Percentiles rank a stretch among this genome's conserved stretches.
Conservation (phyloP, 2,797 vertebrate species). For the Argya squamiceps region DNA sequence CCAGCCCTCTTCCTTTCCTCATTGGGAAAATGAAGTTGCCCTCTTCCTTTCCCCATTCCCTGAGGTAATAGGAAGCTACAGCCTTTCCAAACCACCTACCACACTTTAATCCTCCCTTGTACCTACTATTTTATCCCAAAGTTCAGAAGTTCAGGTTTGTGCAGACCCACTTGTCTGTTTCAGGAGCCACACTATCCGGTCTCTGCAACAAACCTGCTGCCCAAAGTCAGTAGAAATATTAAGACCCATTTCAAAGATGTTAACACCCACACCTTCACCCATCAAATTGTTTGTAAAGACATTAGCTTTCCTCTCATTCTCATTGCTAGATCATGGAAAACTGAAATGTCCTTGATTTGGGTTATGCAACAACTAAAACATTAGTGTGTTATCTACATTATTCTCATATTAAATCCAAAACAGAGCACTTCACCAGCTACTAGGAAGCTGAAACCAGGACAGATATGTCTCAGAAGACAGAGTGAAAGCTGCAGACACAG, state of each 20-base stretch:
- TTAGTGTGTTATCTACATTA: neutral
- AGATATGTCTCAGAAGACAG: neutral
- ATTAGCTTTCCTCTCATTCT: neutral
- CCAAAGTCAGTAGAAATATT: neutral
- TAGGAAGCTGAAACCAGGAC: neutral
- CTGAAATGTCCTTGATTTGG: neutral
- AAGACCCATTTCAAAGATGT: neutral
- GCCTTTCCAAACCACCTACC: neutral
- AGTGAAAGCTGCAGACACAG: neutral
- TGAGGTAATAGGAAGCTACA: neutral
- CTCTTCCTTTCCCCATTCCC: neutral
- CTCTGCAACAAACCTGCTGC: neutral
- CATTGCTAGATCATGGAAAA: neutral
- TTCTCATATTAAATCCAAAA: neutral
- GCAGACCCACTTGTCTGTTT: too few species aligned
- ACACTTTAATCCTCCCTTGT: neutral
- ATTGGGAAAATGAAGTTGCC: too few species aligned
- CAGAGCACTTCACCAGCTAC: neutral
- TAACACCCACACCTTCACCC: neutral
- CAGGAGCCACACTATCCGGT: neutral
- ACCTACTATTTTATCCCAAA: neutral
- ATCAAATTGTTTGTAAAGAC: neutral
- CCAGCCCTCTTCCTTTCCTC: neutral
- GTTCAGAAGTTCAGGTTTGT: neutral
- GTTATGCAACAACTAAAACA: neutral